These are phyloP conservation scores for Xestia rhomboidea DNA, from an alignment of 2,888 invertebrate genomes.

Conservation along the genomic window DNA sequence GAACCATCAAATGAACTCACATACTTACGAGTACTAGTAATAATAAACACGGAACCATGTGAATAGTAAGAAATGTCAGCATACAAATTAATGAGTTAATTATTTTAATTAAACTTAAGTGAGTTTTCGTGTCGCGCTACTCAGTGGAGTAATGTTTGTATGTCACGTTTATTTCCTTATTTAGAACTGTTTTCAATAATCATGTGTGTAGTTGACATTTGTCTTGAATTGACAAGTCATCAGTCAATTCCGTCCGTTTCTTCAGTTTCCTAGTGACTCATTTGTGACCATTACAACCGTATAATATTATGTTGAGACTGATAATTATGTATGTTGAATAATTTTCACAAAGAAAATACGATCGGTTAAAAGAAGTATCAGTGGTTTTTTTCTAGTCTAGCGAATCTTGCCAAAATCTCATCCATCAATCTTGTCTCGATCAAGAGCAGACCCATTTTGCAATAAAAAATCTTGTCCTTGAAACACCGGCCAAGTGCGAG, in stretches of 20 bases:
- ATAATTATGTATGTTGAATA: no score
- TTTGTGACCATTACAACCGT: no score
- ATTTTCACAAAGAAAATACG: no score
- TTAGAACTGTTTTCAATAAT: slow-evolving; percentile 18
- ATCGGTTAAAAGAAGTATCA: no score
- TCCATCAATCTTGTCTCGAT: no score
- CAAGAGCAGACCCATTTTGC: no score
- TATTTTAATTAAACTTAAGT: slow-evolving; percentile 66
- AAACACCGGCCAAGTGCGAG: no score
- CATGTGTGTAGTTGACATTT: background rate
- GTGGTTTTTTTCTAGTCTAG: no score
- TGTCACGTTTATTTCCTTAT: slow-evolving; percentile 39
- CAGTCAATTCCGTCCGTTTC: slow-evolving; percentile 6
- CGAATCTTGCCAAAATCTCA: no score
- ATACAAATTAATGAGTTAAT: slow-evolving; percentile 49
- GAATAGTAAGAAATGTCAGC: slow-evolving; percentile 48
- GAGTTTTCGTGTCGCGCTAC: slow-evolving; percentile 54
- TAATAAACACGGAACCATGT: slow-evolving; percentile 35
- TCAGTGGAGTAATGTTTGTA: background rate
- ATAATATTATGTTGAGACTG: no score
- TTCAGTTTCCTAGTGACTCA: slow-evolving; percentile 16
- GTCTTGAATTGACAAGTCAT: slow-evolving; percentile 11
- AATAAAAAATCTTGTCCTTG: no score
- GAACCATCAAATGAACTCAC: background rate
- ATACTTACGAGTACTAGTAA: background rate